Base-by-base conservation (phyloP, 2,113 vertebrate genomes). In the Thunnus thynnus region DNA sequence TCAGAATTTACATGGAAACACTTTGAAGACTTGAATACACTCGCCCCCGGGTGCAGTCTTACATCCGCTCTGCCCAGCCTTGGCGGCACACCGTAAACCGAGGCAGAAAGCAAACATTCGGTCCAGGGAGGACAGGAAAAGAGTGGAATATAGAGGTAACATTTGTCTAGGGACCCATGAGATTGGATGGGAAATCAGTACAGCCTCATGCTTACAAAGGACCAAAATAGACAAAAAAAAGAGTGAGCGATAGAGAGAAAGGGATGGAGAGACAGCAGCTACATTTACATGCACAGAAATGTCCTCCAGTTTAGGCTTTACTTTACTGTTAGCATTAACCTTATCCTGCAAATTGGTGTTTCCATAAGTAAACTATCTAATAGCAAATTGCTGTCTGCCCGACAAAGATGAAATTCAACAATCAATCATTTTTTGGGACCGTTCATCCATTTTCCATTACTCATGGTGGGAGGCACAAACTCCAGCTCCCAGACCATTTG, bases 1-100 rank as follows among this genome's bases (percentile, higher is more conserved):
- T 78, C 50, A 63, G 72, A 89, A 83, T 91, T 85, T 82, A 87
- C 84, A 86, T 78, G 82, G 73, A 88, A 86, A 76, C 68, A 25
- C 80, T 89, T 87, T 89, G 86, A 91, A 90, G 84, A 87, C 64
- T 76, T 68, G 63, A 86, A 74, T 46, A 47, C 78, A 47, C 52
- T 74, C 6, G 60, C 70, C 78, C 66, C 4, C 17, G 32, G 85
- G 88, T 77, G 3, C 65, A 62, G 74, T 63, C 89, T 65, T 27
- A 48, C 72, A 75, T 67, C 66, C 7, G 8, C 65, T 67, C 48
- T 52, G 58, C 75, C 58, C 66, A 18, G 78, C 20, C 18, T 46
- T 16, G 22, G 57, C 75, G 41, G 68, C 56, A 1, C 32, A 18
- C 61, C 1, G 52, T 68, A 46, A 80, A 74, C 68, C 9, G 22